Conservation (phyloP, 2,888 invertebrate species). For the Glyphotaelius pellucidus region DNA sequence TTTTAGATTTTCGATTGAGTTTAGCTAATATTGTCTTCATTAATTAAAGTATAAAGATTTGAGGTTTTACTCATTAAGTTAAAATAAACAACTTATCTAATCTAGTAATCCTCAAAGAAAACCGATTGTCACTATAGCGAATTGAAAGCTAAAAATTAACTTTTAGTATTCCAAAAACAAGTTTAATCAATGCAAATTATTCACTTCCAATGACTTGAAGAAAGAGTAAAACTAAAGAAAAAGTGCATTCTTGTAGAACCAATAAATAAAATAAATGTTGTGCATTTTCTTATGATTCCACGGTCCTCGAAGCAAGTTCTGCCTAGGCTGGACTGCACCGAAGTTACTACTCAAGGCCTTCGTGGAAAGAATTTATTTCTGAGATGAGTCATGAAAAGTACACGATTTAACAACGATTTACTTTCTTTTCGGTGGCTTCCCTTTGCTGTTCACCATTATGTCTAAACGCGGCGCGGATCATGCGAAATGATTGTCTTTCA, state of each 20-base stretch:
- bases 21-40: no score
- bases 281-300: constrained; percentile 37
- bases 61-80: no score
- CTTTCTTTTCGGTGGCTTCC: constrained; percentile 39
- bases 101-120: background rate
- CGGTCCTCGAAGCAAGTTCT: constrained; percentile 10
- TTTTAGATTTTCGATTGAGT: no score
- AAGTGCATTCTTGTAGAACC: constrained; percentile 33
- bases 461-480: background rate
- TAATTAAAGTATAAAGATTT: no score
- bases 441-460: constrained; percentile 8
- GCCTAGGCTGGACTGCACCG: background rate
- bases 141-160: background rate
- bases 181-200: constrained; percentile 11
- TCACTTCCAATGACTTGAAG: background rate
- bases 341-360: background rate
- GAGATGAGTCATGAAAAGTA: background rate
- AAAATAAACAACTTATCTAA: no score
- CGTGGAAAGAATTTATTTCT: background rate
- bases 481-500: constrained; percentile 32
- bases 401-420: background rate
- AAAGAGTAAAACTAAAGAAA: background rate
- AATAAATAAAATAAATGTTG: constrained; percentile 48
- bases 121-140: background rate
- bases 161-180: background rate